Conservation (phyloP, 1,140 invertebrate genomes). For the Linepithema humile region DNA sequence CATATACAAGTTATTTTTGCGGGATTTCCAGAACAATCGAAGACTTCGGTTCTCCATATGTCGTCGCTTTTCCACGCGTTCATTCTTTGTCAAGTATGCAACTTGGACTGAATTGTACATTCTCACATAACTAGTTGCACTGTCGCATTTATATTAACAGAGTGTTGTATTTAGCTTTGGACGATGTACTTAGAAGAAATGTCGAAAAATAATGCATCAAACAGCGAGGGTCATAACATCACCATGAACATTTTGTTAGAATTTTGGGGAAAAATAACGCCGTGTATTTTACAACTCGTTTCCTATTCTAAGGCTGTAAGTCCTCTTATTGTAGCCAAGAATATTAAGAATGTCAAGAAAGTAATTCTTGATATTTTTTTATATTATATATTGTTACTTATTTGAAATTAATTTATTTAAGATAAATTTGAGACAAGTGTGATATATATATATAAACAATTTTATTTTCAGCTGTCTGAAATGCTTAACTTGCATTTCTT, state of each 20-base stretch:
- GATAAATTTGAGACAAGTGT: not conserved
- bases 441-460: not conserved
- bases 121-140: not conserved
- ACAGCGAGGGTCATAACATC: constrained; percentile 88
- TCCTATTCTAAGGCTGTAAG: constrained; percentile 96
- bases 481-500: constrained; percentile 99
- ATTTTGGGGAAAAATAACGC: constrained; percentile 99
- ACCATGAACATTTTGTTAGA: constrained; percentile 96
- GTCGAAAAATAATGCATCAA: constrained; percentile 88
- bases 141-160: not conserved
- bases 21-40: constrained; percentile 98
- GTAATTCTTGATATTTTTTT: not conserved
- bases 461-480: constrained; percentile 92
- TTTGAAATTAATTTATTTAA: not conserved
- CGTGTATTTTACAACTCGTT: constrained; percentile 96
- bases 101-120: not conserved
- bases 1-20: constrained; percentile 97
- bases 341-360: too few relatives aligned
- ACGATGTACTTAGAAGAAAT: constrained; percentile 98
- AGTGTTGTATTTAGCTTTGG: constrained; percentile 90
- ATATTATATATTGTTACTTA: not conserved
- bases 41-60: constrained; percentile 96
- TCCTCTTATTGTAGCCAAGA: constrained; percentile 16
- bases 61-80: constrained; percentile 94
- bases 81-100: constrained; percentile 89